Evolutionary conservation across 2,888 invertebrate genomes (phyloP), one percentile per base, ranked within the genome.

Genomic region (Mycalesis mineus): DNA sequence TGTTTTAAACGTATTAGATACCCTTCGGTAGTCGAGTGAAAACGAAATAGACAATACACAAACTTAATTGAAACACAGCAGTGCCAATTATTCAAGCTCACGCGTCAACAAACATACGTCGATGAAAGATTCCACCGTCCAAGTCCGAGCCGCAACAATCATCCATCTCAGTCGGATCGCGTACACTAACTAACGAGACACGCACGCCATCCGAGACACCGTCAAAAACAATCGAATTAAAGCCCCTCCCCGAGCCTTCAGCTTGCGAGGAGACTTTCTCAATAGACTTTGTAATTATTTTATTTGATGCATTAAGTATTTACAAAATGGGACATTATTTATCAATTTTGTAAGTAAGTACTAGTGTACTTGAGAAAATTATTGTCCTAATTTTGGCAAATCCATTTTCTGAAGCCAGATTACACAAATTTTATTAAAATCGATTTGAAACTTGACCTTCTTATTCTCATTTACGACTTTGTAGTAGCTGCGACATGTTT

Each of bases 121-220:
- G 68, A 70, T 71, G 70, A 75, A 68, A 70, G 67, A 73, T 73
- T 73, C 68, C 68, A 70, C 68, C 65, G 69, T 69, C 36, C 51
- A 40, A 55, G 54, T 51, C 59, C 57, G 60, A 42, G 59, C 63
- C 58, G 48, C 59, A 59, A 64, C 62, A 54, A 64, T 65, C 70
- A 73, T 77, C 74, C 74, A 78, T 77, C 77, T 70, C 67, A 63
- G 62, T 69, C 68, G 55, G 54, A 57, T 51, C 52, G 60, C 58
- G 55, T 58, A 65, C 61, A 55, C 64, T 64, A 67, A 68, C 68
- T 75, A 77, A 76, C 73, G 70, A 72, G 70, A 64, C 68, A 54
- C 47, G 58, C 62, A 59, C 40, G 65, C 68, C 68, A 72, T 65
- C 66, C 71, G 68, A 73, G 63, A 68, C 64, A 61, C 66, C 65